phyloP scores from a whole-genome alignment of 2,113 vertebrate species.

The Psephotus haematonotus region DNA sequence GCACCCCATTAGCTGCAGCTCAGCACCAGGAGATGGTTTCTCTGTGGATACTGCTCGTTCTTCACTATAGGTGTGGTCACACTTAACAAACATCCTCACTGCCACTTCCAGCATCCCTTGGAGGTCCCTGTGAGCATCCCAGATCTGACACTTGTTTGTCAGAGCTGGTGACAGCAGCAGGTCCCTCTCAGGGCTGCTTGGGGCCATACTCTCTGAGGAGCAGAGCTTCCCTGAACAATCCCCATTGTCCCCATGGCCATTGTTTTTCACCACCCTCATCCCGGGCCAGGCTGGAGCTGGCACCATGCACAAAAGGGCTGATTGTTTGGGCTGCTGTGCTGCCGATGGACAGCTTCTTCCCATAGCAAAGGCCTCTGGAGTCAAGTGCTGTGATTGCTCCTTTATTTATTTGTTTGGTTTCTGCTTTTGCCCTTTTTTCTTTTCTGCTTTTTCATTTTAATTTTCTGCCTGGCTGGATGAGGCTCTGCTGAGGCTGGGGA shows the following conservation, averaged over 20 bases:
- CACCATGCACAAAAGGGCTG: not conserved
- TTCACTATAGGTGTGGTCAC: fast-evolving
- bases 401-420: not conserved
- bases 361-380: not conserved
- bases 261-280: not conserved
- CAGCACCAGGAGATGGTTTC: not conserved
- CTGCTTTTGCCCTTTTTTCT: not conserved
- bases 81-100: not conserved
- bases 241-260: not conserved
- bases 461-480: not conserved
- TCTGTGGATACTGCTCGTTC: not conserved
- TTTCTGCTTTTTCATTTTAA: too few species aligned
- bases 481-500: not conserved
- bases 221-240: not conserved
- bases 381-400: not conserved
- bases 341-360: conserved; percentile 19
- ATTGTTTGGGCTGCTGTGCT: not conserved
- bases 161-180: not conserved
- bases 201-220: not conserved
- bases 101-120: not conserved
- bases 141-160: not conserved
- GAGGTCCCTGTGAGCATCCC: not conserved
- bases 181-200: not conserved
- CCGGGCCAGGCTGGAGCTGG: not conserved
- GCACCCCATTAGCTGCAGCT: not conserved